Evolutionary conservation across 2,797 vertebrate species (phyloP).

Genomic region (Oreochromis grahami): DNA sequence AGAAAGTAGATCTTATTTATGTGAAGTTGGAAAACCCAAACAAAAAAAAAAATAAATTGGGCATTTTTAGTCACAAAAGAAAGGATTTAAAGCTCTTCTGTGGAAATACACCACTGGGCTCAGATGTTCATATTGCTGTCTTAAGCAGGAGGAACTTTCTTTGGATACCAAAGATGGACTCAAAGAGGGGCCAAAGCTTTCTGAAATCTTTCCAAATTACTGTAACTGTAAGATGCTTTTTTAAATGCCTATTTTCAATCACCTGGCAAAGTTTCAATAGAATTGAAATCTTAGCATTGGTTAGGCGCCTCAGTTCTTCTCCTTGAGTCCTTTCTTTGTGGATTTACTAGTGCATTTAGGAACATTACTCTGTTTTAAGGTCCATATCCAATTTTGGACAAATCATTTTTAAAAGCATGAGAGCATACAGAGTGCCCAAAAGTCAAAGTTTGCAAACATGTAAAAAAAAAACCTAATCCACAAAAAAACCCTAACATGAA

Average conservation of each 20-base stretch:
- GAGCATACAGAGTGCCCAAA: not conserved
- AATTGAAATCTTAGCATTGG: not conserved
- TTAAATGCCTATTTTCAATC: not conserved
- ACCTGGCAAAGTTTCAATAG: not conserved
- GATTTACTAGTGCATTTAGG: not conserved
- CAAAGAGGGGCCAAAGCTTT: not conserved
- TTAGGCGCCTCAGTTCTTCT: not conserved
- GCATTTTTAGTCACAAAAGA: not conserved
- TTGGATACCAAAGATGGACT: not conserved
- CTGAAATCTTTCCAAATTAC: not conserved
- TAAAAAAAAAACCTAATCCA: no score
- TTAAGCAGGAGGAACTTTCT: not conserved
- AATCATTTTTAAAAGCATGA: not conserved
- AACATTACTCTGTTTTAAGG: not conserved
- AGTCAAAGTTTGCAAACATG: not conserved
- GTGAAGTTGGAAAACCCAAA: not conserved
- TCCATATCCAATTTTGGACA: not conserved
- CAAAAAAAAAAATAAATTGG: fast-evolving
- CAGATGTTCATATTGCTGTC: not conserved
- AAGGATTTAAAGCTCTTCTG: not conserved
- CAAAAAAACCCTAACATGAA: not conserved
- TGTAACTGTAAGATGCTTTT: not conserved
- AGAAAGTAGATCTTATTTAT: not conserved
- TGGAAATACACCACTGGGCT: not conserved
- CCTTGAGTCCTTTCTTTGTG: not conserved